Conservation (phyloP, 2,797 vertebrate species). For the Pantherophis vulpinus region DNA sequence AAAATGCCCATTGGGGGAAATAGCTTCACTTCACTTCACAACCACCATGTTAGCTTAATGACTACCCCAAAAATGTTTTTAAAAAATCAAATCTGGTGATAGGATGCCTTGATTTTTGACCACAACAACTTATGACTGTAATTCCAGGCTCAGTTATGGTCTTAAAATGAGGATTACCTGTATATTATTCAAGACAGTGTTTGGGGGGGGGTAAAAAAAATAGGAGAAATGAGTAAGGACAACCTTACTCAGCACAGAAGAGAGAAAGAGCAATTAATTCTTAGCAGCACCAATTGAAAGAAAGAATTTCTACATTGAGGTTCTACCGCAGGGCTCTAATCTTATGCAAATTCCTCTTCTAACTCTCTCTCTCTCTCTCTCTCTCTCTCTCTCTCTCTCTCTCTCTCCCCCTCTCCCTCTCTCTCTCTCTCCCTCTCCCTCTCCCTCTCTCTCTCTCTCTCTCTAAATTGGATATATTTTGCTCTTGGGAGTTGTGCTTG, state of each 20-base stretch:
- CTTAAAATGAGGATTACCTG: neutral
- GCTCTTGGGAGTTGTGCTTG: neutral
- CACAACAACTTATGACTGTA: neutral
- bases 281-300: neutral
- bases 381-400: neutral
- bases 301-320: neutral
- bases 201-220: neutral
- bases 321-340: neutral
- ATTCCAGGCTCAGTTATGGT: neutral
- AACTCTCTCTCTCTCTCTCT: no score
- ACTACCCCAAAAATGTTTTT: neutral
- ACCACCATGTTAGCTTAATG: neutral
- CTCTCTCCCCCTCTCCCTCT: no score
- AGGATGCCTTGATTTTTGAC: neutral
- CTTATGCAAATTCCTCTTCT: neutral
- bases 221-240: neutral
- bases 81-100: neutral
- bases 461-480: neutral
- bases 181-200: neutral
- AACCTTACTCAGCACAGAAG: neutral
- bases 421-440: neutral
- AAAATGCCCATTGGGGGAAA: neutral
- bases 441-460: no score
- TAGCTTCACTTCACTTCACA: neutral
- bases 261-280: neutral